Evolutionary conservation across 2,797 vertebrate species (phyloP), one percentile per base, ranked within the genome.

Genomic region (Brotogeris chrysoptera): DNA sequence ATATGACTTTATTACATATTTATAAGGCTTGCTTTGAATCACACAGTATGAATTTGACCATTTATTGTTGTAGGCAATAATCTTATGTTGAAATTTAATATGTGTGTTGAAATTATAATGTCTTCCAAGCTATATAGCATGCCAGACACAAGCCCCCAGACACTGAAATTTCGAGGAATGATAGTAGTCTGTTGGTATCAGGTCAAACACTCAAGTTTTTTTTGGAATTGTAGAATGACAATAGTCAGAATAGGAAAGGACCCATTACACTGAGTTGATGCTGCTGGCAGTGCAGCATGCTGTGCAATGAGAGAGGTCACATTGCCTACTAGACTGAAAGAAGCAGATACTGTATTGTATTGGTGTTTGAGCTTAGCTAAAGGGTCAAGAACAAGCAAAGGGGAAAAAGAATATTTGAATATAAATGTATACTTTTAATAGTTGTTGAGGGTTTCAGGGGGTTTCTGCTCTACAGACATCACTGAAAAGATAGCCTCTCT

Each of bases 361-460:
- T 86, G 79, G 61, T 84, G 55, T 80, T 90, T 60, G 80, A 90
- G 92, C 92, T 81, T 81, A 90, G 80, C 79, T 71, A 74, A 94
- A 90, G 95, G 84, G 92, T 88, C 80, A 91, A 74, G 83, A 78
- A 93, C 52, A 61, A 78, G 68, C 87, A 92, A 95, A 73, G 32
- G 23, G 82, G 53, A 38, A 5, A 68, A 88, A 34, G 85, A 88
- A 44, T 59, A 90, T 95, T 47, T 94, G 85, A 94, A 94, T 95
- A 92, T 80, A 92, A 96, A 95, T 90, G 50, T 5, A 6, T 12
- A 68, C 41, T 84, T 96, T 86, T 81, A 93, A 90, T 78, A 93
- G 64, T 16, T 94, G 70, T 77, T 80, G 93, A 94, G 55, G 55
- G 61, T 85, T 93, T 88, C 0, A 3, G 78, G 65, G 10, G 0